Percentiles rank a stretch among this genome's conserved stretches.
Conservation (phyloP, 2,888 invertebrate genomes). For the Augochlorella aurata region DNA sequence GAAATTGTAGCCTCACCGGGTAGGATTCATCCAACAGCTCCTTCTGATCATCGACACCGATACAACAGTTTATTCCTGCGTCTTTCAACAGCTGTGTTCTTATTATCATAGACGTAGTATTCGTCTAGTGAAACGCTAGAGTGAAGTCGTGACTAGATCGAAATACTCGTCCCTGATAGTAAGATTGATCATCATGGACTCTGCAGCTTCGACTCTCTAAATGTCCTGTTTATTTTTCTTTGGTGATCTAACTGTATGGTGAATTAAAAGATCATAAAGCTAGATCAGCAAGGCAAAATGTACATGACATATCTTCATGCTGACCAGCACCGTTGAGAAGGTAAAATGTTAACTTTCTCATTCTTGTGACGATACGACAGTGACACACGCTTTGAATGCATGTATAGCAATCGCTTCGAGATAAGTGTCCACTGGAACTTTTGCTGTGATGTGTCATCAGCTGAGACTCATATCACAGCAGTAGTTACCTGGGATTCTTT, state of each 20-base stretch:
- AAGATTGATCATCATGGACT: slow-evolving; percentile 45
- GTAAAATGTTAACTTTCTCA: slow-evolving; percentile 16
- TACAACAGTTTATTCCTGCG: neutral
- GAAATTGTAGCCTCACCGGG: slow-evolving; percentile 78
- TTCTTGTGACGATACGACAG: neutral
- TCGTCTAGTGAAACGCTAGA: slow-evolving; percentile 77
- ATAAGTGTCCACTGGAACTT: slow-evolving; percentile 77
- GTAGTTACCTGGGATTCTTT: slow-evolving; percentile 78
- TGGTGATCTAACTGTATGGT: slow-evolving; percentile 85
- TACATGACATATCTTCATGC: slow-evolving; percentile 67
- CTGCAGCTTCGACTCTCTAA: neutral
- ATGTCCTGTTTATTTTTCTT: slow-evolving; percentile 82
- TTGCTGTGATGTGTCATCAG: slow-evolving; percentile 77
- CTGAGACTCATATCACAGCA: slow-evolving; percentile 80
- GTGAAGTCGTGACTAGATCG: slow-evolving; percentile 82
- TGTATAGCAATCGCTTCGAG: slow-evolving; percentile 47
- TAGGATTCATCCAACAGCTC: slow-evolving; percentile 78
- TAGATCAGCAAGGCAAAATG: slow-evolving; percentile 80
- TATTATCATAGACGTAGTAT: slow-evolving; percentile 74
- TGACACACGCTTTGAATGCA: neutral
- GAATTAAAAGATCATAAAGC: slow-evolving; percentile 80
- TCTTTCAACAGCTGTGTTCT: slow-evolving; percentile 40
- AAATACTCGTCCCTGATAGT: slow-evolving; percentile 80
- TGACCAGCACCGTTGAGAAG: neutral
- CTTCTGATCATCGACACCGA: slow-evolving; percentile 27